Percentiles rank a stretch among this genome's conserved stretches.
These are phyloP conservation scores for Selenia dentaria DNA, from an alignment of 2,888 invertebrate genomes.

Conservation along the genomic window DNA sequence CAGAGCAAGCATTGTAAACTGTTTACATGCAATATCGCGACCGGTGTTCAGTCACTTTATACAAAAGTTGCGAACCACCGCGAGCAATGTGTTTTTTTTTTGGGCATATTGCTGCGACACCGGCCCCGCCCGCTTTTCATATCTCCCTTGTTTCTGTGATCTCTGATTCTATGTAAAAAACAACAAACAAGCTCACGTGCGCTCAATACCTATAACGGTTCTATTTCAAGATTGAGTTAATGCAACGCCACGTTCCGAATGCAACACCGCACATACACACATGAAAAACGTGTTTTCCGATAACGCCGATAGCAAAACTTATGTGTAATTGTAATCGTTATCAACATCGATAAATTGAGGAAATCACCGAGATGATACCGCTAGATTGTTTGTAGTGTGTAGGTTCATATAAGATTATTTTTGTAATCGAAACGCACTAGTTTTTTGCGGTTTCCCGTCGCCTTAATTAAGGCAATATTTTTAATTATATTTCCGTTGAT, in stretches of 20 bases:
- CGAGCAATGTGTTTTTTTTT: too few relatives aligned
- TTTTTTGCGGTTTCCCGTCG: not conserved
- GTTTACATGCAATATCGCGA: too few relatives aligned
- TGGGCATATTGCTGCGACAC: too few relatives aligned
- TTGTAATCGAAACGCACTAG: not conserved
- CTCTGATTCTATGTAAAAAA: too few relatives aligned
- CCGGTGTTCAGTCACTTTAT: too few relatives aligned
- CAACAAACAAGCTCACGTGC: too few relatives aligned
- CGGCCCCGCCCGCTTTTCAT: too few relatives aligned
- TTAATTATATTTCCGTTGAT: too few relatives aligned
- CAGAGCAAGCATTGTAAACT: too few relatives aligned
- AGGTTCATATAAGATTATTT: not conserved
- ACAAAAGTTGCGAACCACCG: too few relatives aligned
- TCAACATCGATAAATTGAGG: slow-evolving; percentile 5
- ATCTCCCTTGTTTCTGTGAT: too few relatives aligned
- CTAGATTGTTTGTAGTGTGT: not conserved
- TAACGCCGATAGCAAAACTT: slow-evolving; percentile 10
- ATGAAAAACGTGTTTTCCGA: slow-evolving; percentile 10
- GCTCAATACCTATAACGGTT: not conserved
- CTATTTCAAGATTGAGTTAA: not conserved
- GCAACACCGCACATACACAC: not conserved
- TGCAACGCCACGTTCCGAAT: not conserved
- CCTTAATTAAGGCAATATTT: not conserved
- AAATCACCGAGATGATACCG: slow-evolving; percentile 9
- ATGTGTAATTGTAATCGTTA: slow-evolving; percentile 7